Evolutionary conservation across 2,797 vertebrate species (phyloP), one percentile per base, ranked within the genome.

Genomic region (Lagodon rhomboides): DNA sequence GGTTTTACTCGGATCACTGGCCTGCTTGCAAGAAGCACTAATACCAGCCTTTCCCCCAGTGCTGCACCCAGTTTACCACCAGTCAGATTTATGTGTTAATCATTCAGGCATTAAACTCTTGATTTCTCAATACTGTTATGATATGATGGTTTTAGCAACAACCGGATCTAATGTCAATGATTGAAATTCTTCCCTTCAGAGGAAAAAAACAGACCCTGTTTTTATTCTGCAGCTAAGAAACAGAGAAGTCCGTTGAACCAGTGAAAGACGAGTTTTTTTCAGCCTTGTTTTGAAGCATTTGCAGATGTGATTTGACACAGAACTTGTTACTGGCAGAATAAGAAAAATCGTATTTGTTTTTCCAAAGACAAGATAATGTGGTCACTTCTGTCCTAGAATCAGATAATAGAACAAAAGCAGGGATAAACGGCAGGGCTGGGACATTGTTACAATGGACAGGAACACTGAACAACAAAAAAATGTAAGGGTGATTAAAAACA

Each of bases 1-100:
- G 67, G 86, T 65, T 73, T 79, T 44, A 76, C 70, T 83, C 56
- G 80, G 85, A 87, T 84, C 79, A 23, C 59, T 44, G 67, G 56
- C 56, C 60, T 30, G 54, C 53, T 74, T 60, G 56, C 69, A 66
- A 68, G 17, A 58, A 62, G 15, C 20, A 34, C 23, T 61, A 65
- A 47, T 25, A 77, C 53, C 77, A 73, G 69, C 54, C 43, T 81
- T 66, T 51, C 47, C 64, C 68, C 27, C 22, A 50, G 50, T 2
- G 50, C 64, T 44, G 63, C 55, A 62, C 43, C 60, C 30, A 70
- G 65, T 79, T 80, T n/a, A 73, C 67, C 62, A 63, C 18, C n/a
- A 66, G 51, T 75, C 58, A 46, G 44, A 79, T 82, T 67, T 58
- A 79, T 73, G 47, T 63, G 47, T 44, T 41, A 5, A 77, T 22